A percentile compares a stretch with the other conserved stretches of the same genome.
Conservation (phyloP, 2,888 invertebrate genomes). For the Dichetophora obliterata region DNA sequence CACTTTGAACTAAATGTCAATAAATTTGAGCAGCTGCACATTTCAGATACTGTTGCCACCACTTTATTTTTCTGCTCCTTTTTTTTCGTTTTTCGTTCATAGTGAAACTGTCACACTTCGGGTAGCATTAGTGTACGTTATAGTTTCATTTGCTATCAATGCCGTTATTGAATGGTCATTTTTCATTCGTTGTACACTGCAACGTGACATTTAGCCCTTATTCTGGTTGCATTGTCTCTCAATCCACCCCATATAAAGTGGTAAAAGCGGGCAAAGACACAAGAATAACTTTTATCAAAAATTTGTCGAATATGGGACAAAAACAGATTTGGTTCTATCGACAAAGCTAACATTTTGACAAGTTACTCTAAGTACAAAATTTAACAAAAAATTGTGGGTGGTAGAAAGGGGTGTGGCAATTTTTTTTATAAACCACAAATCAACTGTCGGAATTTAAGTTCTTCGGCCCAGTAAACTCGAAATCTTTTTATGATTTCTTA, state of each 20-base stretch:
- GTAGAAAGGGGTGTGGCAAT: too few relatives aligned
- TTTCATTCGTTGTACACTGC: slow-evolving; percentile 59
- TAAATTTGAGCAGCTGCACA: slow-evolving; percentile 47
- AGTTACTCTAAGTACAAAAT: too few relatives aligned
- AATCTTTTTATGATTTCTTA: too few relatives aligned
- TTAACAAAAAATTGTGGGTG: too few relatives aligned
- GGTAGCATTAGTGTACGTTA: slow-evolving; percentile 45
- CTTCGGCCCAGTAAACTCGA: too few relatives aligned
- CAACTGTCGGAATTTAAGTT: too few relatives aligned
- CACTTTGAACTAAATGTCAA: neutral
- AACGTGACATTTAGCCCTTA: slow-evolving; percentile 56
- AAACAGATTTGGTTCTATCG: too few relatives aligned
- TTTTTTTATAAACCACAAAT: too few relatives aligned
- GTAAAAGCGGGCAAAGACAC: too few relatives aligned
- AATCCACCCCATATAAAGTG: neutral
- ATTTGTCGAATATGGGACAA: neutral
- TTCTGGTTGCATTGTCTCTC: slow-evolving; percentile 25
- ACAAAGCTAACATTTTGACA: too few relatives aligned
- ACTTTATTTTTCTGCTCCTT: neutral
- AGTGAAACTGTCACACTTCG: slow-evolving; percentile 60
- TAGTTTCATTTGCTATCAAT: slow-evolving; percentile 43
- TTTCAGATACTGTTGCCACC: slow-evolving; percentile 19
- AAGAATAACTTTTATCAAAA: neutral
- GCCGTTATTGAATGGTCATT: slow-evolving; percentile 66
- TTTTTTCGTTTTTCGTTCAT: slow-evolving; percentile 50